These are phyloP conservation scores for Drosophila mayri DNA, from an alignment of 1,140 invertebrate genomes.

Conservation along the genomic window DNA sequence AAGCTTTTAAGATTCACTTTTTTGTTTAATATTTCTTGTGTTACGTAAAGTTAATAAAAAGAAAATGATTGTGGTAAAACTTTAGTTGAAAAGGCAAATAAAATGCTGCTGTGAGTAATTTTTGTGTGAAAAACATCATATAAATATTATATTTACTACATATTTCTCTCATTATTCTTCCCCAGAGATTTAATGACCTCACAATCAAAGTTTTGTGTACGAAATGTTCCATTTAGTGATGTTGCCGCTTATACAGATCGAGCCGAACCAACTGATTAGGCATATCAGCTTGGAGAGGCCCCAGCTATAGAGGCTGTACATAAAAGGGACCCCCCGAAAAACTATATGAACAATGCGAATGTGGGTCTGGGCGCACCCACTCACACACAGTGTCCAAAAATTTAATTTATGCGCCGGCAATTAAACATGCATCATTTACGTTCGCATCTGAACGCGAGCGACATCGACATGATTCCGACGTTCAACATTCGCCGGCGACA, in stretches of 20 bases:
- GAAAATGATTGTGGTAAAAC: background rate
- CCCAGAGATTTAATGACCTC: background rate
- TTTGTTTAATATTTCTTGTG: background rate
- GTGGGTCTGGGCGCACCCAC: conserved; percentile 51
- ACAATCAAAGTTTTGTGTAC: background rate
- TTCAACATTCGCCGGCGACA: conserved; percentile 52
- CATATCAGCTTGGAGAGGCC: conserved; percentile 10
- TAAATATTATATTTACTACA: background rate
- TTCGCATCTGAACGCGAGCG: conserved; percentile 50
- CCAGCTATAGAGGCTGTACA: background rate
- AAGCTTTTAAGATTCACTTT: background rate
- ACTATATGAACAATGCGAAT: conserved; percentile 52
- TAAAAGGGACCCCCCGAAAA: background rate
- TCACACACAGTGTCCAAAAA: conserved; percentile 51
- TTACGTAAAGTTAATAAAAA: background rate
- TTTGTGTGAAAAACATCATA: background rate
- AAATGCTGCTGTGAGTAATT: no score
- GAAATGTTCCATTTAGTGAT: background rate
- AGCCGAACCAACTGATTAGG: conserved; percentile 25
- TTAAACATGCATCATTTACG: conserved; percentile 83
- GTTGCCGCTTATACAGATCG: conserved; percentile 38
- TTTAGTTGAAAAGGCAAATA: background rate
- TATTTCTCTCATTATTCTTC: background rate
- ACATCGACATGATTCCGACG: conserved; percentile 55
- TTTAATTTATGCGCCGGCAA: conserved; percentile 81